Percentiles rank a stretch among this genome's conserved stretches.
Evolutionary conservation across 92 coral and sea anemone species (phyloP).

Genomic region (Metridium senile): DNA sequence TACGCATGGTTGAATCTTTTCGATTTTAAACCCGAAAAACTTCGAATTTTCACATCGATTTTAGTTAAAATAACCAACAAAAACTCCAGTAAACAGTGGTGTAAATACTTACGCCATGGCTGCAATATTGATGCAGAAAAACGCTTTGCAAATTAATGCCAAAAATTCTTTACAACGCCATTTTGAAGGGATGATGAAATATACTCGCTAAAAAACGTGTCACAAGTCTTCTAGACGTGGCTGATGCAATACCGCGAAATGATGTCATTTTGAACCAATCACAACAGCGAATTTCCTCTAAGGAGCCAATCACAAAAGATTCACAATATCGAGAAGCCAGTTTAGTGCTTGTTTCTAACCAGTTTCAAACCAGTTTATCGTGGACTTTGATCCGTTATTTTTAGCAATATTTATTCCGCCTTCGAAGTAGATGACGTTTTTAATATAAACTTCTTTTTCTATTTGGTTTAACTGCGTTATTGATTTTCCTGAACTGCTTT

Average conservation of each 20-base stretch:
- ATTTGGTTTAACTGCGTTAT: not conserved
- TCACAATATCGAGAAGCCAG: slow-evolving; percentile 10
- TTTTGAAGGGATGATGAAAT: slow-evolving; percentile 91
- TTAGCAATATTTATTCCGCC: slow-evolving; percentile 9
- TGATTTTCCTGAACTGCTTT: no score
- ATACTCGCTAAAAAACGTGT: slow-evolving; percentile 56
- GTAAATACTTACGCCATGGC: slow-evolving; percentile 87
- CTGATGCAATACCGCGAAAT: slow-evolving; percentile 92
- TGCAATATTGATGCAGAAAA: slow-evolving; percentile 62
- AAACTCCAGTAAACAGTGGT: not conserved
- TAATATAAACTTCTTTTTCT: no score
- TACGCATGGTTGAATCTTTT: slow-evolving; percentile 1
- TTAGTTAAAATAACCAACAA: not conserved
- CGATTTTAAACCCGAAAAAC: slow-evolving; percentile 9
- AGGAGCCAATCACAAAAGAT: slow-evolving; percentile 61
- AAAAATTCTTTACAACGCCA: slow-evolving; percentile 66
- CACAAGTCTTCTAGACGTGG: slow-evolving; percentile 75
- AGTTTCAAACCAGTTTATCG: slow-evolving; percentile 14
- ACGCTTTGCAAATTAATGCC: not conserved
- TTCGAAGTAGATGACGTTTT: not conserved
- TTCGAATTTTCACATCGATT: slow-evolving; percentile 1
- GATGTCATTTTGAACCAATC: slow-evolving; percentile 71
- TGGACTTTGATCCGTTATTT: slow-evolving; percentile 32
- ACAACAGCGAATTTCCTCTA: slow-evolving; percentile 23
- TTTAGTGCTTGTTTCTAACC: slow-evolving; percentile 8